Base-by-base conservation (phyloP, 1,140 invertebrate species). In the Medauroidea extradentata region DNA sequence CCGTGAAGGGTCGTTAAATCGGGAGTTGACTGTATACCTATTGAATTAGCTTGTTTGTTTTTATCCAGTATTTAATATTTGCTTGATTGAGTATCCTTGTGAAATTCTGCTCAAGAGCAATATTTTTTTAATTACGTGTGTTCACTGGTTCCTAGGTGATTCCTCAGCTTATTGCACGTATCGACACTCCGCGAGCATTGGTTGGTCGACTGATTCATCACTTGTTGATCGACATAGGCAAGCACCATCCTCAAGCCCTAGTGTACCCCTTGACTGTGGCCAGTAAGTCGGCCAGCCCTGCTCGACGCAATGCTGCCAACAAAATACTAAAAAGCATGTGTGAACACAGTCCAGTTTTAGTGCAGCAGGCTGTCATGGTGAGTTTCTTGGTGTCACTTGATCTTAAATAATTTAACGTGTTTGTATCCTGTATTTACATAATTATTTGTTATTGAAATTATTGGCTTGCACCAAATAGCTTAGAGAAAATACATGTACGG, bases 221-320 rank as follows among this genome's bases (percentile, higher is more conserved):
- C 68, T 78, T 99, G 4, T 76, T 99, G 1, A 91, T 95, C 54
- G 95, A 98, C 70, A 95, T 99, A 68, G 94, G 96, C 9, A 92
- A 92, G 69, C 86, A 88, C 38, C 89, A 92, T 76, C 90, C 89
- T 2, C 84, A 96, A 80, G 96, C 97, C 0, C 73, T 99, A 7
- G 94, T 99, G 1, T 99, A 99, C 78, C 95, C 97, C 0, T 75
- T 99, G 29, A 98, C 96, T 0, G 96, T 99, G 0, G 96, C 98
- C 0, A 93, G 93, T 2, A 99, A 99, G 73, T 98, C 95, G 25
- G 90, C 90, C 0, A 94, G 90, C 55, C 70, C 75, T 1, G 67
- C 89, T 0, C 84, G 97, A 4, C 87, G 90, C 62, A 88, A 85
- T 62, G 95, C 96, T 0, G 98, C 98, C 0, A 93, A 96, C 69